Base-by-base conservation (phyloP, 2,113 vertebrate species). In the Lepisosteus oculatus region DNA sequence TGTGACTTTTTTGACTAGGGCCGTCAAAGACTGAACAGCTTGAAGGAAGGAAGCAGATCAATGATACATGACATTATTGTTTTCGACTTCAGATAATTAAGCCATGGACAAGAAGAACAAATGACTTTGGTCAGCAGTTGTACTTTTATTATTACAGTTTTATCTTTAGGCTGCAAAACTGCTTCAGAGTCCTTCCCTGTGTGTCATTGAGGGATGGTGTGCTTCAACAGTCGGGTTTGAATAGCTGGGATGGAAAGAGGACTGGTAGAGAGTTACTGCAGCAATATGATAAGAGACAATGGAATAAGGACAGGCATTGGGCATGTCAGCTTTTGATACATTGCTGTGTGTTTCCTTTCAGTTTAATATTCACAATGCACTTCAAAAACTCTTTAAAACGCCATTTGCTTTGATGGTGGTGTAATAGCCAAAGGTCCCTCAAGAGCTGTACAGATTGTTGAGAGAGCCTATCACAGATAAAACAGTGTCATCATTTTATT, bases 321-420 rank as follows among this genome's bases (percentile, higher is more conserved):
- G 14, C 13, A 41, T n/a, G n/a, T 8, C 4, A 12, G 8, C 17
- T 64, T 41, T 29, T 64, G 62, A 64, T 55, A 17, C 54, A 45
- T 65, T 55, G 12, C 47, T 42, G 8, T 6, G 11, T 65, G 45
- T 55, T 17, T 66, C 13, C 14, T 47, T 15, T 59, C 43, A 2
- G 11, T 61, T 68, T 63, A 61, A 62, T 73, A 68, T 61, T 73
- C 65, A 68, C 13, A 29, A 47, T 15, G 57, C 9, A 12, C 5
- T 29, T 44, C 6, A 65, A 68, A 67, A 51, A 8, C 65, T 55
- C 57, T 54, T 68, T 68, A 73, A 68, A 73, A 43, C 29, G 47
- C 44, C 56, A 63, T 62, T 73, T 68, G 66, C 72, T 68, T 73
- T 62, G 57, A 68, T 73, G 72, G 68, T 61, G 43, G 15, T 9